Evolutionary conservation across 2,888 invertebrate genomes (phyloP).

Genomic region (Pilophorus perplexus): DNA sequence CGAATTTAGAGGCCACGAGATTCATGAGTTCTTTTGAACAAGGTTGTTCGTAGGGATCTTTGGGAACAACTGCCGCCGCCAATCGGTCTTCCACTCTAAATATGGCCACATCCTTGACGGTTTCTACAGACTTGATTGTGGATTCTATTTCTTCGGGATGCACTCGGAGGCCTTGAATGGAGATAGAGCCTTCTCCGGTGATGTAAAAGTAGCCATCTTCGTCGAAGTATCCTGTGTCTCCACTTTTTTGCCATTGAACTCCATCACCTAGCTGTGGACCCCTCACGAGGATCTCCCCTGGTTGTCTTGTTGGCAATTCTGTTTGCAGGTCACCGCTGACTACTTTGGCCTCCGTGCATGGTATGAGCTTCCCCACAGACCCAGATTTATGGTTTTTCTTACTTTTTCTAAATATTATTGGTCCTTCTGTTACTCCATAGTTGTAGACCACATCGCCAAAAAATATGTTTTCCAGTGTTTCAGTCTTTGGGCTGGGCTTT

Average conservation of each 20-base stretch:
- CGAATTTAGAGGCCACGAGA: constrained; percentile 55
- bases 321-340: constrained; percentile 5
- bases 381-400: constrained; percentile 6
- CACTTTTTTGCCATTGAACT: constrained; percentile 76
- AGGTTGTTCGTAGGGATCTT: constrained; percentile 57
- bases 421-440: constrained; percentile 44
- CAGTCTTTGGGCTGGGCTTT: constrained; percentile 12
- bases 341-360: constrained; percentile 43
- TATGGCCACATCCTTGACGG: constrained; percentile 76
- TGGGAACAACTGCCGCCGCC: constrained; percentile 70
- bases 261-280: constrained; percentile 52
- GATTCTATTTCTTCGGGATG: constrained; percentile 62
- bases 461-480: constrained; percentile 22
- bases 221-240: constrained; percentile 74
- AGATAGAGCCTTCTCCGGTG: constrained; percentile 57
- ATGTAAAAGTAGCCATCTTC: constrained; percentile 54
- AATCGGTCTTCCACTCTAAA: constrained; percentile 70
- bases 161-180: constrained; percentile 63
- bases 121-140: constrained; percentile 71
- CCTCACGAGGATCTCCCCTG: constrained; percentile 43
- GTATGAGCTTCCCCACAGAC: constrained; percentile 41
- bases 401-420: constrained; percentile 41
- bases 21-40: constrained; percentile 60
- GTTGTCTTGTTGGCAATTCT: constrained; percentile 34
- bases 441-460: constrained; percentile 38